phyloP scores from a whole-genome alignment of 2,113 vertebrate genomes.

The Empidonax traillii region DNA sequence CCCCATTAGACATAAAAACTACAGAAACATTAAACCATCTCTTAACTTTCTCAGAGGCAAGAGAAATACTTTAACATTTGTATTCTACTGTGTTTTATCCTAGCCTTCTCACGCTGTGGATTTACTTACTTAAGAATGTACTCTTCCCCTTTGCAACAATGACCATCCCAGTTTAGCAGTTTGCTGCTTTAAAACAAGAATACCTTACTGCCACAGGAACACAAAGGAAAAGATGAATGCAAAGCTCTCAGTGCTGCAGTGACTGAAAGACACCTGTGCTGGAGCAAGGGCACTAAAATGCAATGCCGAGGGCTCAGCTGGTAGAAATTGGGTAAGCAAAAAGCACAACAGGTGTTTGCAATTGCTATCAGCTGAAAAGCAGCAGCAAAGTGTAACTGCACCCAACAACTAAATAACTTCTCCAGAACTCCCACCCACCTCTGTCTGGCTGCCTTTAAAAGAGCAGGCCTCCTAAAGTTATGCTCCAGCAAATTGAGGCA shows the following conservation, averaged over 20 bases:
- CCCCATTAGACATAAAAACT: background rate
- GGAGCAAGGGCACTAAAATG: background rate
- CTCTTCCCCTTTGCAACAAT: background rate
- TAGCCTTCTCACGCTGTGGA: background rate
- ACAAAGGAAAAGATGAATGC: rapidly evolving
- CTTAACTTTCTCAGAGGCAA: background rate
- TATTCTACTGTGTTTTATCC: background rate
- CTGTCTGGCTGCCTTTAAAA: background rate
- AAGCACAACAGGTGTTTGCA: background rate
- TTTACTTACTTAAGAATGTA: background rate
- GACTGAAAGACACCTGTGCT: background rate
- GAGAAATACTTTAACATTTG: background rate
- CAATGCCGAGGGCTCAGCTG: rapidly evolving
- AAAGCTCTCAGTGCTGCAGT: background rate
- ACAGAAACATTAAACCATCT: background rate
- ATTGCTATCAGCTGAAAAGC: background rate
- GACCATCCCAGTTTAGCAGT: background rate
- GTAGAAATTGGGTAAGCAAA: background rate
- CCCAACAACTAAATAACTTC: background rate
- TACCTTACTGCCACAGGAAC: rapidly evolving
- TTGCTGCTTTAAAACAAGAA: background rate
- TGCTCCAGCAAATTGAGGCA: rapidly evolving
- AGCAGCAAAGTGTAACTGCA: background rate
- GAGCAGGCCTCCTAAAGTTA: background rate
- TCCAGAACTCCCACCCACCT: background rate